Evolutionary conservation across 2,797 vertebrate genomes (phyloP).

Genomic region (Myripristis jacobus): DNA sequence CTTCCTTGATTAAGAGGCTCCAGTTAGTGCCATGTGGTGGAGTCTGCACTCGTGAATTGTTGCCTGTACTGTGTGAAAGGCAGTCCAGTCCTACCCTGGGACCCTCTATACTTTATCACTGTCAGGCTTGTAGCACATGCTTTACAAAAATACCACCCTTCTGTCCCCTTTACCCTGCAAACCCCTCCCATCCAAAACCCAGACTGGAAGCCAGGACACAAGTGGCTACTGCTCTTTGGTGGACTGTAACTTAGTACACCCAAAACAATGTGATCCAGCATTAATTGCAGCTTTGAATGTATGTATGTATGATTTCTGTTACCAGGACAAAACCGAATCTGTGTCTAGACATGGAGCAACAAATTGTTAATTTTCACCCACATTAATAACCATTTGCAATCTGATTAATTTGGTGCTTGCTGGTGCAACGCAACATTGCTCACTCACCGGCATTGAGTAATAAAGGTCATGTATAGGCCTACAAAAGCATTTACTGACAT

Average conservation of each 20-base stretch:
- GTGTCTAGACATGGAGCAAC: slow-evolving; percentile 1
- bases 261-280: slow-evolving; percentile 24
- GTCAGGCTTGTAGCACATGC: slow-evolving; percentile 66
- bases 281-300: slow-evolving; percentile 15
- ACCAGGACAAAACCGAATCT: background rate
- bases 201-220: slow-evolving; percentile 30
- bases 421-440: background rate
- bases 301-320: background rate
- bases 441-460: background rate
- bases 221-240: slow-evolving; percentile 34
- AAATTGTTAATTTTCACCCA: background rate
- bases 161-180: slow-evolving; percentile 49
- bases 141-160: slow-evolving; percentile 73
- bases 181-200: slow-evolving; percentile 32
- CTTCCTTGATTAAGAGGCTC: background rate
- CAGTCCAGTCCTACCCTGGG: slow-evolving; percentile 30
- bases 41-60: slow-evolving; percentile 24
- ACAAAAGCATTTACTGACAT: background rate
- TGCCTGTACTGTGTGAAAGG: slow-evolving; percentile 31
- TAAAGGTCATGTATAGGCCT: background rate
- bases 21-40: slow-evolving; percentile 1
- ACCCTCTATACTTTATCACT: slow-evolving; percentile 53
- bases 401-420: background rate
- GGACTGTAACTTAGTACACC: slow-evolving; percentile 48
- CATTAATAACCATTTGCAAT: background rate